Base-by-base conservation (phyloP, 2,888 invertebrate genomes). In the Leptinotarsa rubiginosa region DNA sequence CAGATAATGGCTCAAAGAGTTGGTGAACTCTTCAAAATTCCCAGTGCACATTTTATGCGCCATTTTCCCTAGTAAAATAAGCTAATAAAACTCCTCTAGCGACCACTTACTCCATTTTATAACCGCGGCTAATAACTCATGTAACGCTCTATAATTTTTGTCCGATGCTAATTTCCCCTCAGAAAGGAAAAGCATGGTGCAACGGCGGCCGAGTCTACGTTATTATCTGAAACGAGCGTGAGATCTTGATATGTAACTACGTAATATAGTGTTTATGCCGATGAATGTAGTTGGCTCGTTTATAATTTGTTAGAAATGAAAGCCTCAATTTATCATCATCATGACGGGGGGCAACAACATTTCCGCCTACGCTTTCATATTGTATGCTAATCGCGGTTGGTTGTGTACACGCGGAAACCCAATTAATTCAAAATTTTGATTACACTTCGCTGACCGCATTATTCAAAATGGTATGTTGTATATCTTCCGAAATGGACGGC, bases 331-430 rank as follows among this genome's bases (percentile, higher is more conserved):
- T 83, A 83, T 83, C 82, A 81, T 81, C 76, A 76, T 77, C 75
- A 77, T 75, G 78, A 78, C 76, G 80, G 78, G 81, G 78, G 82
- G 81, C 80, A 80, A 80, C 78, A 77, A 76, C 70, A 79, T 82
- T 84, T 84, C 83, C 83, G 84, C 83, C 83, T 80, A 80, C 81
- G 81, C 70, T 75, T 73, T 75, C 75, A 75, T 81, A 81, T 82
- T 82, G 82, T 82, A 82, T 82, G 82, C 82, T 80, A 82, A 82
- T 82, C 81, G 79, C 75, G 77, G 78, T 79, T 76, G 77, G 78
- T 79, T 80, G 81, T 80, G 80, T 81, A 80, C 81, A 81, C 80
- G 82, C 82, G 81, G 82, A 81, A 82, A 80, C 80, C 76, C 79
- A 78, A 77, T 81, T 80, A 81, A 82, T 81, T 81, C 80, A 78